These are phyloP conservation scores for Amphiduros pacificus DNA, from an alignment of 2,888 invertebrate species.

Conservation along the genomic window DNA sequence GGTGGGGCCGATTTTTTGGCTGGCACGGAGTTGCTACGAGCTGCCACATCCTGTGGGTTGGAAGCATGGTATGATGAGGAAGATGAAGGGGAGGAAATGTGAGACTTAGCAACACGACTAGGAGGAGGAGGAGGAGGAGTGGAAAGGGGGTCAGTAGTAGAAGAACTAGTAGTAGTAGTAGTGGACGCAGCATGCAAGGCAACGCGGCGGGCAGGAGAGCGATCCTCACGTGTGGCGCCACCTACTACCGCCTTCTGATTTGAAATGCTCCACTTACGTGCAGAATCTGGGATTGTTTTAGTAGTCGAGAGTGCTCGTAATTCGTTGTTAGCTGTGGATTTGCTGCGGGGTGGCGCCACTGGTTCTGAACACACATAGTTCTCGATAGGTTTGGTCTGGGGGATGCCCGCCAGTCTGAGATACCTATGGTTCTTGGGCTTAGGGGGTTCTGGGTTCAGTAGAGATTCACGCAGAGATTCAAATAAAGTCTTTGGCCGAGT, in stretches of 20 bases:
- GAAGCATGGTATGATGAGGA: not conserved
- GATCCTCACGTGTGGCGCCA: not conserved
- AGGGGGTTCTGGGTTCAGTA: conserved; percentile 20
- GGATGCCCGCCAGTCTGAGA: conserved; percentile 22
- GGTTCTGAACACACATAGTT: conserved; percentile 9
- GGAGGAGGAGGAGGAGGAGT: not conserved
- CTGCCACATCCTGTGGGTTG: conserved; percentile 10
- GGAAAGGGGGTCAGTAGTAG: not conserved
- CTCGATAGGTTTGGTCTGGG: conserved; percentile 18
- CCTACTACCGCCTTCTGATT: no score
- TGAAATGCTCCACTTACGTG: no score
- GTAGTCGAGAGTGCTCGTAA: conserved; percentile 1
- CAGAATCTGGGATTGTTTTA: no score
- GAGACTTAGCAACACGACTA: conserved; percentile 1
- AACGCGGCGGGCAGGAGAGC: conserved; percentile 3
- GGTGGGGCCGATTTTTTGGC: not conserved
- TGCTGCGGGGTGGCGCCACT: no score
- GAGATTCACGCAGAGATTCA: conserved; percentile 17
- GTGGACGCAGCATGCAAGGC: not conserved
- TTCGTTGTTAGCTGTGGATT: no score
- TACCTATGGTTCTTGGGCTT: conserved; percentile 16
- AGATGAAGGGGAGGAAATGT: conserved; percentile 6
- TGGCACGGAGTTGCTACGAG: not conserved
- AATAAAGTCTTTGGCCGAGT: conserved; percentile 20
- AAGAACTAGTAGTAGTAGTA: not conserved